Evolutionary conservation across 2,797 vertebrate species (phyloP).

Genomic region (Hemibagrus guttatus): DNA sequence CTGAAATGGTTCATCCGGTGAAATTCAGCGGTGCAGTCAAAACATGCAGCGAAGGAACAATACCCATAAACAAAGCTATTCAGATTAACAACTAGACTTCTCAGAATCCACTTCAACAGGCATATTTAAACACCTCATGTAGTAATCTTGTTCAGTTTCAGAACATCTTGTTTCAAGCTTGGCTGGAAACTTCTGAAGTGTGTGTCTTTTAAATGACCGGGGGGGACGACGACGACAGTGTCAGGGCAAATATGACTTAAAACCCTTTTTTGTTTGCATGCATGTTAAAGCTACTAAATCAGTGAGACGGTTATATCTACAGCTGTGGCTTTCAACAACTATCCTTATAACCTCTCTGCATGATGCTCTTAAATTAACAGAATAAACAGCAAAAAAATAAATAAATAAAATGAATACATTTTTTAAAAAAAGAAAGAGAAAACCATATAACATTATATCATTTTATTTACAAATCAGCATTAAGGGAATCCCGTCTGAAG

Average conservation of each 20-base stretch:
- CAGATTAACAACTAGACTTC: not conserved
- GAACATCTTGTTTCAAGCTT: conserved; percentile 8
- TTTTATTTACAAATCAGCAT: conserved; percentile 89
- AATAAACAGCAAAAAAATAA: not conserved
- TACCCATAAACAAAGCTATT: conserved; percentile 48
- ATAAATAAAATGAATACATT: too few relatives aligned
- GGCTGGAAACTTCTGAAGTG: not conserved
- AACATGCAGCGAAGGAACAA: conserved; percentile 54
- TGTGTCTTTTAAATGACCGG: not conserved
- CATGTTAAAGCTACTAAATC: not conserved
- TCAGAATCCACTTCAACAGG: conserved; percentile 32
- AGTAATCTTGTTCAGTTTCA: conserved; percentile 8
- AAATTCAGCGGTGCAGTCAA: conserved; percentile 53
- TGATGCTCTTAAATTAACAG: not conserved
- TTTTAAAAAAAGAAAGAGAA: not conserved
- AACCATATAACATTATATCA: conserved; percentile 56
- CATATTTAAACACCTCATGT: conserved; percentile 48
- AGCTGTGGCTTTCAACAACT: not conserved
- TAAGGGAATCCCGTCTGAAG: conserved; percentile 69
- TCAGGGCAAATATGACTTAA: not conserved
- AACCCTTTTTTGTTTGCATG: not conserved
- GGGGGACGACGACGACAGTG: not conserved
- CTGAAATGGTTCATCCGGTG: conserved; percentile 63
- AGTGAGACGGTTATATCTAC: not conserved
- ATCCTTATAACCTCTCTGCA: not conserved